These are phyloP conservation scores for Echinops telfairi DNA, from an alignment of 2,113 vertebrate species.

Conservation along the genomic window DNA sequence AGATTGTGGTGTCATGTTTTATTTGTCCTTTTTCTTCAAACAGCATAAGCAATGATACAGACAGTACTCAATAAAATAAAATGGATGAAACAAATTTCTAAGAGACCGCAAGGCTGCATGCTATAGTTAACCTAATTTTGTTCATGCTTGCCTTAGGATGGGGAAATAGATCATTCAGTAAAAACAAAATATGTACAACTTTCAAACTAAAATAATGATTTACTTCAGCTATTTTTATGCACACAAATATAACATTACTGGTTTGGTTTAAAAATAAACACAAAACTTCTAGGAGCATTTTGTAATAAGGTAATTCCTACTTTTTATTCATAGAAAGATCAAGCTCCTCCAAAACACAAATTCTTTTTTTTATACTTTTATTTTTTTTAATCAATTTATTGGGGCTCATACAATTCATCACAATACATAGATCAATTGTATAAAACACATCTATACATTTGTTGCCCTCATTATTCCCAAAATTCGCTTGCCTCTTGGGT, in stretches of 20 bases:
- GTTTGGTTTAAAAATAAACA: constrained; percentile 88
- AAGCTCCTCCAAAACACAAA: constrained; percentile 93
- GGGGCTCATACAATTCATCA: too few relatives aligned
- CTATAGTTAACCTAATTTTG: constrained; percentile 96
- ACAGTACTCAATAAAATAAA: constrained; percentile 90
- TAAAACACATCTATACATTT: too few relatives aligned
- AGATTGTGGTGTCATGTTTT: constrained; percentile 86
- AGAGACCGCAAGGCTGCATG: constrained; percentile 94
- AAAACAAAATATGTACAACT: constrained; percentile 93
- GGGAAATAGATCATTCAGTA: constrained; percentile 91
- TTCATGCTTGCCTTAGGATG: constrained; percentile 94
- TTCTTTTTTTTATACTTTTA: too few relatives aligned
- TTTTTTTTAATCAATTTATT: too few relatives aligned
- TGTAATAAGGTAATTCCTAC: constrained; percentile 93
- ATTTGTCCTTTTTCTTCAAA: constrained; percentile 93
- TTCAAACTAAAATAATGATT: constrained; percentile 94
- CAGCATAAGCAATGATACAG: constrained; percentile 96
- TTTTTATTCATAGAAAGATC: constrained; percentile 90
- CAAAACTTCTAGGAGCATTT: constrained; percentile 96
- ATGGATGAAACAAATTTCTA: constrained; percentile 90
- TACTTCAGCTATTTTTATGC: constrained; percentile 97
- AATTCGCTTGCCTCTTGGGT: too few relatives aligned
- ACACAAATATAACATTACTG: constrained; percentile 92
- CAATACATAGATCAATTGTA: too few relatives aligned
- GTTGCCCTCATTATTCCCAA: too few relatives aligned